Base-by-base conservation (phyloP, 2,888 invertebrate species). In the Myathropa florea region DNA sequence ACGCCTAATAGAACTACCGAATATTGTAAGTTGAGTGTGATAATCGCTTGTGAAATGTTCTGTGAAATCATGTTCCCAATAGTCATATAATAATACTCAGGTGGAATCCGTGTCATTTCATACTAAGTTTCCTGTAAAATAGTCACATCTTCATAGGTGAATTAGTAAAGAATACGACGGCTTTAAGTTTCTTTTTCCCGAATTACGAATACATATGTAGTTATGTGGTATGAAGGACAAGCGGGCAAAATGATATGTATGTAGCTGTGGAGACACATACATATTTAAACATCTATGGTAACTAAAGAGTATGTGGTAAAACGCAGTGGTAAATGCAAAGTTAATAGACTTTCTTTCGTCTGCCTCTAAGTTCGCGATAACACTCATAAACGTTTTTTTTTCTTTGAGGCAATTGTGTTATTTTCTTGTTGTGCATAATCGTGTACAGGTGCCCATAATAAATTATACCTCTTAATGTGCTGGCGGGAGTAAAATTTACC, bases 1-100 rank as follows among this genome's bases (percentile, higher is more conserved):
- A 91, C 91, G 90, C 82, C 61, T 46, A 46, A 18, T 46, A 71
- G 36, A 59, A 26, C 9, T 55, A 33, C n/a, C n/a, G n/a, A n/a
- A n/a, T 14, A 7, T 14, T 26, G 23, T 18, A 46, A 26, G 18
- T 65, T 7, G 36, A 9, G n/a, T 64, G 39, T 4, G 18, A n/a
- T 36, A 3, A 59, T 24, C 23, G 0, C 1, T 28, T 1, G 14
- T 21, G 55, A 21, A 39, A 26, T 64, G 28, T 64, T 14, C 33
- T 21, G 30, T 4, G 33, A 18, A 55, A n/a, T 28, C 39, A 3
- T 14, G 55, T 39, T 67, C 36, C 72, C 28, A 55, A 78, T 78
- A 10, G 12, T 10, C n/a, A 65, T 55, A 23, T 4, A 78, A 65
- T 72, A 64, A 57, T 14, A 55, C 39, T 18, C n/a, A 23, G 21